phyloP scores from a whole-genome alignment of 2,888 invertebrate species.

The Stictocephala bisonia region DNA sequence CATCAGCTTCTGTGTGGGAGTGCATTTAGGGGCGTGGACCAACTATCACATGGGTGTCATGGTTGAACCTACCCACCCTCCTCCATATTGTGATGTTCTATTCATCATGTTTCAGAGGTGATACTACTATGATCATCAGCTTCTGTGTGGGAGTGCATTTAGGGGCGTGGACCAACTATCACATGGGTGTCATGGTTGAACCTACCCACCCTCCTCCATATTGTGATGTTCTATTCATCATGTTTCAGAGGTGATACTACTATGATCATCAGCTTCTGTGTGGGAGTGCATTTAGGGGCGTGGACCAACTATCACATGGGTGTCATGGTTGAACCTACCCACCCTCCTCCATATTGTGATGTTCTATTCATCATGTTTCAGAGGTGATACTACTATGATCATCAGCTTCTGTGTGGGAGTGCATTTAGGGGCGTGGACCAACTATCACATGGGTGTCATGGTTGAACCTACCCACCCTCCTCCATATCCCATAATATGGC shows the following conservation, averaged over 20 bases:
- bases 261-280: constrained; percentile 84
- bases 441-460: constrained; percentile 82
- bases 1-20: constrained; percentile 82
- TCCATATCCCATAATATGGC: constrained; percentile 84
- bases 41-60: constrained; percentile 84
- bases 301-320: constrained; percentile 89
- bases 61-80: constrained; percentile 69
- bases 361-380: too few relatives aligned
- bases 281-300: constrained; percentile 81
- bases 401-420: constrained; percentile 85
- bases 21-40: constrained; percentile 84
- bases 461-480: constrained; percentile 70
- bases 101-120: constrained; percentile 83
- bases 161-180: constrained; percentile 88
- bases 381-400: constrained; percentile 91
- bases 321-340: constrained; percentile 70
- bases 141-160: constrained; percentile 81
- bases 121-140: constrained; percentile 89
- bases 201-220: constrained; percentile 76
- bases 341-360: constrained; percentile 80
- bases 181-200: constrained; percentile 76
- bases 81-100: too few relatives aligned
- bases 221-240: too few relatives aligned
- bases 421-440: constrained; percentile 84
- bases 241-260: constrained; percentile 88